A percentile compares a stretch with the other conserved stretches of the same genome.
Conservation (phyloP, 2,797 vertebrate species). For the Schizopygopsis malacanthus region DNA sequence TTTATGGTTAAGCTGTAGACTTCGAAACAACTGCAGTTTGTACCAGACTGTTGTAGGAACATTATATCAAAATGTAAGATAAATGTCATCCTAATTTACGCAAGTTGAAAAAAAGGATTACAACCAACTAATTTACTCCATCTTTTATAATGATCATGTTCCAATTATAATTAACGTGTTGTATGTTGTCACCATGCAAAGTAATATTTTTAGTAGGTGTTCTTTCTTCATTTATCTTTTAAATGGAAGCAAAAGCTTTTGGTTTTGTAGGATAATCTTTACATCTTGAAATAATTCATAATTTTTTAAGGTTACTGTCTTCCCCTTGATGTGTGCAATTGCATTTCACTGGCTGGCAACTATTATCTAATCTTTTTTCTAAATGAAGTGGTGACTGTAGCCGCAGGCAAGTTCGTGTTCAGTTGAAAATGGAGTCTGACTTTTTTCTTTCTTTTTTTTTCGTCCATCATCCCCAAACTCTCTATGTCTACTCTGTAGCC, state of each 20-base stretch:
- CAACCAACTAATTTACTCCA: too few relatives aligned
- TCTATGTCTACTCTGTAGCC: constrained; percentile 44
- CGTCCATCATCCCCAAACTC: constrained; percentile 28
- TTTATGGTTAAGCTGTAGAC: not conserved
- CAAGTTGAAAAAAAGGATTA: not conserved
- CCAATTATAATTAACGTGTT: too few relatives aligned
- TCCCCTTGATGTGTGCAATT: constrained; percentile 71
- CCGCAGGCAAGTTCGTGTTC: constrained; percentile 65
- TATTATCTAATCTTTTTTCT: constrained; percentile 69
- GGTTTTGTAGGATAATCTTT: constrained; percentile 48
- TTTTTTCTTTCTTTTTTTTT: constrained; percentile 42
- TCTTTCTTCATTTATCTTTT: not conserved
- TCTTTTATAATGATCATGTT: not conserved
- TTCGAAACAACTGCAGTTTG: not conserved
- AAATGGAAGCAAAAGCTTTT: constrained; percentile 49
- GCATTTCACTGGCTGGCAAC: constrained; percentile 71
- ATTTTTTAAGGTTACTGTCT: constrained; percentile 60
- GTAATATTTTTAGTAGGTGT: not conserved
- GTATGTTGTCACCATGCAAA: not conserved
- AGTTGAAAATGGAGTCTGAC: constrained; percentile 54
- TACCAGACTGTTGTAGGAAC: not conserved
- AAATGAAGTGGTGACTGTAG: constrained; percentile 65
- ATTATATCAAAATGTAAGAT: not conserved
- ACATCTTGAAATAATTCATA: constrained; percentile 47
- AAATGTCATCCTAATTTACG: not conserved